These are phyloP conservation scores for Oncorhynchus keta DNA, from an alignment of 2,113 vertebrate species.

Conservation along the genomic window DNA sequence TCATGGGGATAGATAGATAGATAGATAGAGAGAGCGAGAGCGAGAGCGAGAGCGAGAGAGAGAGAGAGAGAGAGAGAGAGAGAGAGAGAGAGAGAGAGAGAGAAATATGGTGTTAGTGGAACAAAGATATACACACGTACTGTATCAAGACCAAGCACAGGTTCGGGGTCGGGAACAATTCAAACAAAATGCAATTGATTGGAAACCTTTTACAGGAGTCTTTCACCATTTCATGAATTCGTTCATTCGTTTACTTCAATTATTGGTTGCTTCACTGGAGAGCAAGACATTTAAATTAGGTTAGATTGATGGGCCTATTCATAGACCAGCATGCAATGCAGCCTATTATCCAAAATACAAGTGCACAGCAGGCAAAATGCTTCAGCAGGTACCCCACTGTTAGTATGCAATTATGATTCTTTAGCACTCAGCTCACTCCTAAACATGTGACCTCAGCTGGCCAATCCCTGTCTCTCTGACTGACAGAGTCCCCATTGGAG, in stretches of 20 bases:
- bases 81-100: not conserved
- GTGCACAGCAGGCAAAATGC: slow-evolving; percentile 12
- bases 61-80: slow-evolving; percentile 4
- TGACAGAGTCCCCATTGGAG: not conserved
- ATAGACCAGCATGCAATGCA: slow-evolving; percentile 49
- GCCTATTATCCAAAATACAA: slow-evolving; percentile 36
- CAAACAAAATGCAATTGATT: not conserved
- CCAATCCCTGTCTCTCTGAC: not conserved
- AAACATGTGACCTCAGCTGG: not conserved
- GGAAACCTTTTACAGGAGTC: not conserved
- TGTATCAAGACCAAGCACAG: not conserved
- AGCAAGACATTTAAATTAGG: not conserved
- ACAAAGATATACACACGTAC: not conserved
- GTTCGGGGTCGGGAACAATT: not conserved
- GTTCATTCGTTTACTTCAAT: not conserved
- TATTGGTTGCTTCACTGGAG: not conserved
- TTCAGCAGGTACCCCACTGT: not conserved
- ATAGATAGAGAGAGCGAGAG: too few species aligned
- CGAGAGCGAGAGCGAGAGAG: not conserved
- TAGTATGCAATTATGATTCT: not conserved
- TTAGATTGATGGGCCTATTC: slow-evolving; percentile 12
- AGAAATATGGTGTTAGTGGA: slow-evolving; percentile 6
- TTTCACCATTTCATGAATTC: not conserved
- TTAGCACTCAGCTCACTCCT: not conserved
- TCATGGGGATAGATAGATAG: slow-evolving; percentile 54